These are phyloP conservation scores for Spicauda simplicius DNA, from an alignment of 2,888 invertebrate genomes.

Conservation along the genomic window DNA sequence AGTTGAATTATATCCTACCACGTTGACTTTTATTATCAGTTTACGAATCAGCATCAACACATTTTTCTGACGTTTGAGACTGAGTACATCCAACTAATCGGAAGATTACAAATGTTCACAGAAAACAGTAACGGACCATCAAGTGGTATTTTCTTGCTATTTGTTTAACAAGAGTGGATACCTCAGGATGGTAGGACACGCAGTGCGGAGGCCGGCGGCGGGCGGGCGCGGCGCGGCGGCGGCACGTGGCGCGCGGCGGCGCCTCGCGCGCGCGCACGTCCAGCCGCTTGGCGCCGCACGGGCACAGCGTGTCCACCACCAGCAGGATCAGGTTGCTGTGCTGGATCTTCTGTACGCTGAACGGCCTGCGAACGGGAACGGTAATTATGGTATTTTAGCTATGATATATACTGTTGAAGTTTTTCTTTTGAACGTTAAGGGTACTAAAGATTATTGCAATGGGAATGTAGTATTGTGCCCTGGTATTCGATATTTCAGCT, in stretches of 20 bases:
- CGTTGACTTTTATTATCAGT: too few relatives aligned
- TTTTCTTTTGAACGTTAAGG: background rate
- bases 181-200: constrained; percentile 95
- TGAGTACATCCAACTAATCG: too few relatives aligned
- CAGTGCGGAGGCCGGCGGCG: constrained; percentile 91
- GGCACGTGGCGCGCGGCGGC: constrained; percentile 81
- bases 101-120: too few relatives aligned
- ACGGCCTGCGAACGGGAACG: constrained; percentile 91
- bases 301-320: constrained; percentile 94
- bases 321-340: constrained; percentile 95
- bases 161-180: constrained; percentile 50
- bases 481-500: too few relatives aligned
- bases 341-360: constrained; percentile 96
- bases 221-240: constrained; percentile 89
- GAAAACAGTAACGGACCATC: too few relatives aligned
- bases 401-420: background rate
- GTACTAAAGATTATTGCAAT: too few relatives aligned
- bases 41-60: too few relatives aligned
- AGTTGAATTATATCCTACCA: too few relatives aligned
- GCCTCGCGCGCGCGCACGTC: constrained; percentile 91
- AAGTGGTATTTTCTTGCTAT: too few relatives aligned
- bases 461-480: too few relatives aligned
- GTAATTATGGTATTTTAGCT: background rate
- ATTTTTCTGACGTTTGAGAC: too few relatives aligned
- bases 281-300: constrained; percentile 94